Evolutionary conservation across 2,888 invertebrate genomes (phyloP), one percentile per base, ranked within the genome.

Genomic region (Ceriagrion tenellum): DNA sequence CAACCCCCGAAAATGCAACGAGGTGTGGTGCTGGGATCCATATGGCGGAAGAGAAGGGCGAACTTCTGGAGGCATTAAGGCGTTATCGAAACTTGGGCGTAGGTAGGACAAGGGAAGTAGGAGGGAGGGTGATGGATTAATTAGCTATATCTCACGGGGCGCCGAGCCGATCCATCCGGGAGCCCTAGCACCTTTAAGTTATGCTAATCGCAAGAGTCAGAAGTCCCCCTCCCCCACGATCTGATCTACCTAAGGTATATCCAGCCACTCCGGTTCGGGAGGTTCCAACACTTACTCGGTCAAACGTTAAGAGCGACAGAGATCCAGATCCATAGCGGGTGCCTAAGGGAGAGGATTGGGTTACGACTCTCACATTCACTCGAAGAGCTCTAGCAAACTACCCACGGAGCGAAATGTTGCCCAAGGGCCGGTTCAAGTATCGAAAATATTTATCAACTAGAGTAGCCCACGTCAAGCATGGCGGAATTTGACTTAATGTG

Each of bases 81-180:
- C 47, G 69, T 69, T 93, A 55, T n/a, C 69, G 93, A 93, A 93
- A 93, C 93, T 93, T 74, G 26, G 47, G 40, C 81, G 30, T 35
- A 81, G 12, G 81, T 47, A 47, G 81, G 81, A 35, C n/a, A 47
- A 26, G 47, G 89, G n/a, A n/a, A 55, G n/a, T 55, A n/a, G n/a
- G n/a, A n/a, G n/a, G n/a, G n/a, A n/a, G n/a, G 63, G 47, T 74
- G 63, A 93, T 93, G 69, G 93, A 93, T 93, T 93, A 93, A 93
- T 93, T 93, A 93, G 69, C 69, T 35, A 69, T 35, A 69, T 35
- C 69, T 74, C 40, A 26, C 47, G 47, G 69, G 93, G 81, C 93
- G 16, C 47, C 63, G 13, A 55, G 20, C 91, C 69, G 40, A 23
- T n/a, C 35, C 81, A 69, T 23, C 23, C 59, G 23, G 69, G 40